phyloP scores from a whole-genome alignment of 2,888 invertebrate species.

The Mimachlamys varia region DNA sequence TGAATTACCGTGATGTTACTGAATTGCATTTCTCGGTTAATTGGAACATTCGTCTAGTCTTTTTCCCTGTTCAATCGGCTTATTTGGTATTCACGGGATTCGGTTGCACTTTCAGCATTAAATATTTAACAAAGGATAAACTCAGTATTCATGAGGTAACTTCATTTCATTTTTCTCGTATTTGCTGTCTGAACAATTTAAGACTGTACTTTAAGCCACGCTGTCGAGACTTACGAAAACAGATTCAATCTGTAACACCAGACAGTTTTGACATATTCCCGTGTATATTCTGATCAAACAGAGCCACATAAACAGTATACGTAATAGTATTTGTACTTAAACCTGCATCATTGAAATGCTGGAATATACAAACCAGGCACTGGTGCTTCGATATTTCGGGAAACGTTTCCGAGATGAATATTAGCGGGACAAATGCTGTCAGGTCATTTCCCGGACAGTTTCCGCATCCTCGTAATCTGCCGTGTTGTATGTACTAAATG shows the following conservation, averaged over 20 bases:
- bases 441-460: background rate
- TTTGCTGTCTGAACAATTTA: background rate
- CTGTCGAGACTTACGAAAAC: background rate
- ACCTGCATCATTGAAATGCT: background rate
- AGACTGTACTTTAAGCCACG: background rate
- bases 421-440: background rate
- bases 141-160: too few relatives aligned
- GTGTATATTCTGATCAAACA: background rate
- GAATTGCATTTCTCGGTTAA: too few relatives aligned
- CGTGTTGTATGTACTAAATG: background rate
- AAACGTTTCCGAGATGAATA: background rate
- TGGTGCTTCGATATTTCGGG: background rate
- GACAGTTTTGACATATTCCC: background rate
- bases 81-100: background rate
- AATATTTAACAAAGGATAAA: too few relatives aligned
- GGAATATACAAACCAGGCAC: background rate
- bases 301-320: background rate
- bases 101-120: too few relatives aligned
- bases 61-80: background rate
- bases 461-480: background rate
- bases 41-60: too few relatives aligned
- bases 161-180: background rate
- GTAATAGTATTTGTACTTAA: conserved; percentile 7
- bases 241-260: background rate
- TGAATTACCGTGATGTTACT: too few relatives aligned